Evolutionary conservation across 2,888 invertebrate species (phyloP).

Genomic region (Thecocarcelia acutangulata): DNA sequence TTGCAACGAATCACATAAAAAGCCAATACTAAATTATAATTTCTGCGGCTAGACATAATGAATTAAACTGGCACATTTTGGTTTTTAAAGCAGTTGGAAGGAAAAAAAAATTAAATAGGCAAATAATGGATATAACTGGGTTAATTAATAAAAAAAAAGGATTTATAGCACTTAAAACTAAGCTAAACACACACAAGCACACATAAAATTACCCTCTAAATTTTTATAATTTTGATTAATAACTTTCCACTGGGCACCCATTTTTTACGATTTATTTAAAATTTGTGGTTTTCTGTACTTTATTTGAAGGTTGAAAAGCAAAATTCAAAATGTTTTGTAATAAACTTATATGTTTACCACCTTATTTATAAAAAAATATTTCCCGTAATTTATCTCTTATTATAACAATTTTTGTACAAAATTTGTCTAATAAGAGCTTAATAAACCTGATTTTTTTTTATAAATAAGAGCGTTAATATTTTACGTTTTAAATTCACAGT

Average conservation of each 20-base stretch:
- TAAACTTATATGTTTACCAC: background rate
- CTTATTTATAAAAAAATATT: no score
- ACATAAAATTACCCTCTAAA: conserved; percentile 75
- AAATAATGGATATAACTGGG: background rate
- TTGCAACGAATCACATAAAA: conserved; percentile 13
- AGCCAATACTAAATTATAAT: conserved; percentile 35
- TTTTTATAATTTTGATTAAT: conserved; percentile 78
- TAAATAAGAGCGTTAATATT: no score
- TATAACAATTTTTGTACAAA: no score
- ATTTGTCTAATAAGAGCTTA: no score
- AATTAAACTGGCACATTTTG: conserved; percentile 4
- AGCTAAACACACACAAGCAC: conserved; percentile 43
- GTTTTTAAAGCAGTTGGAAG: conserved; percentile 31
- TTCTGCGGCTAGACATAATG: conserved; percentile 39
- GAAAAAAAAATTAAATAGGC: conserved; percentile 12
- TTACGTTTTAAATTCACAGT: conserved; percentile 33
- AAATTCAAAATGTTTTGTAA: conserved; percentile 45
- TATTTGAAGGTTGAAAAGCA: conserved; percentile 36
- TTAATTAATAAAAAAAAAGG: conserved; percentile 34
- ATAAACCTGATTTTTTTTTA: no score
- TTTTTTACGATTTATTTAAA: conserved; percentile 62
- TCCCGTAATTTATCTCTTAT: no score
- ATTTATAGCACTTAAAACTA: conserved; percentile 50
- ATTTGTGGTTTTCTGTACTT: conserved; percentile 4
- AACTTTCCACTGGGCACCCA: conserved; percentile 77